Conservation (phyloP, 2,888 invertebrate species). For the Aromia moschata region DNA sequence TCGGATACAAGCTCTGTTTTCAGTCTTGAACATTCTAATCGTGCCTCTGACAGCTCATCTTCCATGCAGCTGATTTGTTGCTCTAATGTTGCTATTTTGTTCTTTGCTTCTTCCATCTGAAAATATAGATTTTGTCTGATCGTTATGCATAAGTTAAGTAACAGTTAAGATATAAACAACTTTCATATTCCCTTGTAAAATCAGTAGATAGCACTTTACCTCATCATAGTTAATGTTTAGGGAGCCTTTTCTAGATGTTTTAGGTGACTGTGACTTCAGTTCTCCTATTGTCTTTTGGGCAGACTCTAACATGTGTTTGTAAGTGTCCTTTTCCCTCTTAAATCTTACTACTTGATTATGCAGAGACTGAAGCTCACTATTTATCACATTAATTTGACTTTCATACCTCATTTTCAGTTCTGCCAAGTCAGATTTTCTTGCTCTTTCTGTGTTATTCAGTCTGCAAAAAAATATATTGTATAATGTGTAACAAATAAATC, state of each 20-base stretch:
- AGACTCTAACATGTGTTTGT: conserved; percentile 88
- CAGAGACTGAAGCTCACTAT: conserved; percentile 83
- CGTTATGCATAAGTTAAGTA: too few relatives aligned
- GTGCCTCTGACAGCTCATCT: conserved; percentile 87
- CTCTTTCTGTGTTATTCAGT: conserved; percentile 72
- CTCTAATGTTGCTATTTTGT: conserved; percentile 77
- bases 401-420: conserved; percentile 87
- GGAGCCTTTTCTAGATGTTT: conserved; percentile 64
- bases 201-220: too few relatives aligned
- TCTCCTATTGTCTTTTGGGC: conserved; percentile 86
- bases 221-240: conserved; percentile 79
- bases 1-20: conserved; percentile 92
- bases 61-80: conserved; percentile 87
- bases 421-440: conserved; percentile 79
- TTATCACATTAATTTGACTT: conserved; percentile 80
- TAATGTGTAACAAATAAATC: background rate
- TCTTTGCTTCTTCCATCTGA: conserved; percentile 75
- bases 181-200: too few relatives aligned
- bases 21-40: conserved; percentile 81
- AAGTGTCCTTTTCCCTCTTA: conserved; percentile 87
- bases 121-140: conserved; percentile 6
- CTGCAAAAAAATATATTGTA: conserved; percentile 43
- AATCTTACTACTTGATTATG: conserved; percentile 84
- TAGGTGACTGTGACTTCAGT: conserved; percentile 72
- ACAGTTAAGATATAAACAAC: too few relatives aligned